Evolutionary conservation across 2,888 invertebrate genomes (phyloP).

Genomic region (Drosophila melanosoma): DNA sequence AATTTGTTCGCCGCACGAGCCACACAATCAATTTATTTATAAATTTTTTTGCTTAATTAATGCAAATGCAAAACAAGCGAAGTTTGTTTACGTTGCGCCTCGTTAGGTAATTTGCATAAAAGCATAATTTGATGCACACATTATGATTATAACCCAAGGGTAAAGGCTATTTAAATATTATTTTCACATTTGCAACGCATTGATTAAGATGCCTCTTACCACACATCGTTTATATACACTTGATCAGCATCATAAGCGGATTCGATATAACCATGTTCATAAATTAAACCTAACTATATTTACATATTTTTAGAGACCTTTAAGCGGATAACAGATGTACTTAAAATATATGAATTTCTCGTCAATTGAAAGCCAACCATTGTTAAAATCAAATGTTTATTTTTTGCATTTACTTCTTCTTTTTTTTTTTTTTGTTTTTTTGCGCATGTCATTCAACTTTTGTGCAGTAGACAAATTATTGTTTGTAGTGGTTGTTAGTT

Average conservation of each 20-base stretch:
- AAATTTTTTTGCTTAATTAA: conserved; percentile 71
- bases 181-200: not conserved
- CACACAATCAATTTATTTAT: conserved; percentile 70
- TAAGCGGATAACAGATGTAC: conserved; percentile 4
- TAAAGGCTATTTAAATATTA: not conserved
- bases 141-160: not conserved
- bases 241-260: not conserved
- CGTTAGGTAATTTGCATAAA: conserved; percentile 49
- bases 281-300: conserved; percentile 6
- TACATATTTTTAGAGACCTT: conserved; percentile 24
- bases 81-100: conserved; percentile 32
- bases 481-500: conserved; percentile 15
- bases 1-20: conserved; percentile 51
- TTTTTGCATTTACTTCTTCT: conserved; percentile 16
- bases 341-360: not conserved
- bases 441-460: conserved; percentile 67
- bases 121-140: conserved; percentile 29
- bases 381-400: conserved; percentile 21
- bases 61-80: conserved; percentile 58
- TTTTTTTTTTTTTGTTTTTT: conserved; percentile 13
- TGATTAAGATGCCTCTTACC: not conserved
- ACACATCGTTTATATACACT: not conserved
- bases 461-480: conserved; percentile 41
- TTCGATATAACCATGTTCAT: not conserved
- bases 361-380: conserved; percentile 7